phyloP scores from a whole-genome alignment of 2,113 vertebrate species.

The Malurus cyaneus region DNA sequence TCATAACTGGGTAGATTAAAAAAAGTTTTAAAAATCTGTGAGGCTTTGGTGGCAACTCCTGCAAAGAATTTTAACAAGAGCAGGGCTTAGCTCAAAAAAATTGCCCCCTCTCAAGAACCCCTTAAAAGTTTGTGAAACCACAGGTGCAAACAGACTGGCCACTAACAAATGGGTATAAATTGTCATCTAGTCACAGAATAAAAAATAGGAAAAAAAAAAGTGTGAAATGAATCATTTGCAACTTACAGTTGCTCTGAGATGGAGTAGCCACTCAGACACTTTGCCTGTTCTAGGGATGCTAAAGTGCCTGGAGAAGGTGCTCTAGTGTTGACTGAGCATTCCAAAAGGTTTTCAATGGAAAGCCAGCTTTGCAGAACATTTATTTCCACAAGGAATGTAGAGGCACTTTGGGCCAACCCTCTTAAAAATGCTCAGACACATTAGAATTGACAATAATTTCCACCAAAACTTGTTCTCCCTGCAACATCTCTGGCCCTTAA shows the following conservation, averaged over 20 bases:
- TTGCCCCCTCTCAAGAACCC: neutral
- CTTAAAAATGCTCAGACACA: neutral
- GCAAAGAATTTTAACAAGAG: neutral
- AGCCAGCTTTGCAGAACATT: neutral
- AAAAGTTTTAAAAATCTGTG: neutral
- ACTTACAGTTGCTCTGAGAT: neutral
- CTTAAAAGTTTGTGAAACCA: neutral
- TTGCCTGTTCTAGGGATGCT: accelerated
- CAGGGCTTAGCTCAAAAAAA: neutral
- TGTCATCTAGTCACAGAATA: neutral
- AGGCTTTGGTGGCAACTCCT: neutral
- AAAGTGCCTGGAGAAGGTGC: neutral
- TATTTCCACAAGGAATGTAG: neutral
- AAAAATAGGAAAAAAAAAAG: no score
- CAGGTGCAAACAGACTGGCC: neutral
- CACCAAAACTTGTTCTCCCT: neutral
- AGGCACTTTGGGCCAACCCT: neutral
- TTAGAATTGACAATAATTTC: neutral
- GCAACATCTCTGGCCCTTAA: neutral
- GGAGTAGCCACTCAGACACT: neutral
- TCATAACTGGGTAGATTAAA: neutral
- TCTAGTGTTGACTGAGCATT: neutral
- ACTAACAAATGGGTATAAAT: neutral
- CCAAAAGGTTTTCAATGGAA: neutral
- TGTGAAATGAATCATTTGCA: neutral